A percentile compares a stretch with the other conserved stretches of the same genome.
These are phyloP conservation scores for Diaphora mendica DNA, from an alignment of 2,888 invertebrate species.

Conservation along the genomic window DNA sequence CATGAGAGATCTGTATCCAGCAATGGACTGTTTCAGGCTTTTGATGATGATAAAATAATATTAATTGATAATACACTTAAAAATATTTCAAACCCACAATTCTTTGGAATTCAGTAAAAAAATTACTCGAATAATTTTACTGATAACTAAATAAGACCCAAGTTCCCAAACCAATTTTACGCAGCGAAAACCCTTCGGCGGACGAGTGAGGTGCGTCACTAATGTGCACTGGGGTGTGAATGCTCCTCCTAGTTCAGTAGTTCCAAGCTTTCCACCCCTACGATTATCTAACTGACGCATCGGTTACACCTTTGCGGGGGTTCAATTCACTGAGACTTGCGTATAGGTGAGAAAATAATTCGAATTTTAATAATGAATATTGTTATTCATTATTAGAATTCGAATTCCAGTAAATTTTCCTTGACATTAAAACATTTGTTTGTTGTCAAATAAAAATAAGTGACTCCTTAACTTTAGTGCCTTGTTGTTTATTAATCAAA, in stretches of 20 bases:
- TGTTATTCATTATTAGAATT: too few species aligned
- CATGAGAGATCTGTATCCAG: too few species aligned
- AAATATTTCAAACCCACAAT: background rate
- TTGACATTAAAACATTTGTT: too few species aligned
- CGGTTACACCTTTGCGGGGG: constrained; percentile 19
- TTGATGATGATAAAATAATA: background rate
- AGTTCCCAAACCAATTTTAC: constrained; percentile 1
- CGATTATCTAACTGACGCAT: constrained; percentile 33
- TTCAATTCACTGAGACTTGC: background rate
- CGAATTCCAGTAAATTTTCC: too few species aligned
- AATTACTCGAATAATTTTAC: background rate
- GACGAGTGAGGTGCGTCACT: constrained; percentile 18
- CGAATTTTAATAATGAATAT: too few species aligned
- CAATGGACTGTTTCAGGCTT: too few species aligned
- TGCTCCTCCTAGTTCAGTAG: constrained; percentile 36
- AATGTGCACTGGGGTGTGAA: constrained; percentile 41
- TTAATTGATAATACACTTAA: background rate
- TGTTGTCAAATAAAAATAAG: too few species aligned
- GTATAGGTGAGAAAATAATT: background rate
- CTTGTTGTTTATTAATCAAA: too few species aligned
- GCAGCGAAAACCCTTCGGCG: background rate
- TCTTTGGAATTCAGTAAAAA: background rate
- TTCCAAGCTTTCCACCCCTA: constrained; percentile 24
- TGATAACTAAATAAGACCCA: background rate
- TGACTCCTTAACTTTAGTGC: too few species aligned